Conservation (phyloP, 30 jellyfish, hydroid and myxozoan species). For the Turritopsis dohrnii region DNA sequence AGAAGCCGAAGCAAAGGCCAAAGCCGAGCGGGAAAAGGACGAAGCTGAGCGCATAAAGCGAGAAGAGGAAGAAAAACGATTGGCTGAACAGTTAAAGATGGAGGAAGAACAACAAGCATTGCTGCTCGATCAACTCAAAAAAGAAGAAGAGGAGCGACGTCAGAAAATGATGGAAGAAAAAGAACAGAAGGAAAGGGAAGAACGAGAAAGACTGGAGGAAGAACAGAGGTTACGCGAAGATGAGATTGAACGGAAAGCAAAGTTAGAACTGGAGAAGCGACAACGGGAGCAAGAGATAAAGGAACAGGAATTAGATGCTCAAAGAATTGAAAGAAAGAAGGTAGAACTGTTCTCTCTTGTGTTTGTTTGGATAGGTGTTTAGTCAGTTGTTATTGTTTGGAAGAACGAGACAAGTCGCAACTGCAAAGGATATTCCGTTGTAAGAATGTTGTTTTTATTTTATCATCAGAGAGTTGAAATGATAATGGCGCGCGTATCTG, state of each 20-base stretch:
- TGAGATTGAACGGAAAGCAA: constrained; percentile 39
- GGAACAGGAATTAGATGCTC: constrained; percentile 40
- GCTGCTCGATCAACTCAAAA: constrained; percentile 23
- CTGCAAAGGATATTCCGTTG: background rate
- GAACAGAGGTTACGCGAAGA: constrained; percentile 37
- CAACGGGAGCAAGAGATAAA: constrained; percentile 29
- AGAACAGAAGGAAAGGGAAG: constrained; percentile 35
- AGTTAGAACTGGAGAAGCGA: constrained; percentile 23
- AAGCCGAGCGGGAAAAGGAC: constrained; percentile 40
- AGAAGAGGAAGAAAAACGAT: constrained; percentile 41
- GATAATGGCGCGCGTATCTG: constrained; percentile 47
- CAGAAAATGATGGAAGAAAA: constrained; percentile 35
- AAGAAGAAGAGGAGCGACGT: constrained; percentile 39
- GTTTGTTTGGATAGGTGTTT: background rate
- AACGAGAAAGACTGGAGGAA: constrained; percentile 18
- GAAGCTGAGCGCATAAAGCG: constrained; percentile 21
- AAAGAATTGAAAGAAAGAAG: constrained; percentile 37
- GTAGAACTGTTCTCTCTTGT: background rate
- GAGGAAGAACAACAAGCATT: constrained; percentile 29
- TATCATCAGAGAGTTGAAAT: constrained; percentile 33
- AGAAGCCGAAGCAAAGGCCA: constrained; percentile 48
- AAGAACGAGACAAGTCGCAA: background rate
- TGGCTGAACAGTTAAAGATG: constrained; percentile 29
- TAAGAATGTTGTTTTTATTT: background rate
- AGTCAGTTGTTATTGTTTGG: background rate